Conservation (phyloP, 1,140 invertebrate genomes). For the Neotoxoptera formosana region DNA sequence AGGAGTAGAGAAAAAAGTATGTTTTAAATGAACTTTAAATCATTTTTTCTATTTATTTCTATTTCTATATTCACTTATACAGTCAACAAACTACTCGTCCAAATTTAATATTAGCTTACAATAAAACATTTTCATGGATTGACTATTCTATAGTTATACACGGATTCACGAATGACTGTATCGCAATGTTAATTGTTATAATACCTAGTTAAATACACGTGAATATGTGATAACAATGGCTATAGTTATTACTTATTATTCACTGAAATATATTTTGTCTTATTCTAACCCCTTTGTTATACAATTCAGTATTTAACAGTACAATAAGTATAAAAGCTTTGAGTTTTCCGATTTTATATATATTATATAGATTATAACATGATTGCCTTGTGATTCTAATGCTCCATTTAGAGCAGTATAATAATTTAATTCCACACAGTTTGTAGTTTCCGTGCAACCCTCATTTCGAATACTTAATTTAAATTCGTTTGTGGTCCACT, state of each 20-base stretch:
- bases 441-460: not conserved
- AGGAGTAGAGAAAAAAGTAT: too few relatives aligned
- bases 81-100: too few relatives aligned
- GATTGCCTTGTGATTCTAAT: not conserved
- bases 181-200: too few relatives aligned
- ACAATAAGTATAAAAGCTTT: not conserved
- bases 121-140: too few relatives aligned
- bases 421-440: not conserved
- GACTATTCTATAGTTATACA: too few relatives aligned
- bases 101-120: too few relatives aligned
- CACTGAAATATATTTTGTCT: not conserved
- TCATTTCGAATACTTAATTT: not conserved
- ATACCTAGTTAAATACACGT: too few relatives aligned
- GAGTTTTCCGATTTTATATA: not conserved
- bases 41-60: not conserved
- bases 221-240: too few relatives aligned
- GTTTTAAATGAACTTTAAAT: not conserved
- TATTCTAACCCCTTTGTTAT: not conserved
- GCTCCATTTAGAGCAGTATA: not conserved
- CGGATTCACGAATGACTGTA: too few relatives aligned
- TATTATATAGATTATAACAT: not conserved
- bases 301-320: not conserved
- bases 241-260: not conserved
- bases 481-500: not conserved
- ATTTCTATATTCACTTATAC: too few relatives aligned